Evolutionary conservation across 2,797 vertebrate genomes (phyloP).

Genomic region (Trachops cirrhosus): DNA sequence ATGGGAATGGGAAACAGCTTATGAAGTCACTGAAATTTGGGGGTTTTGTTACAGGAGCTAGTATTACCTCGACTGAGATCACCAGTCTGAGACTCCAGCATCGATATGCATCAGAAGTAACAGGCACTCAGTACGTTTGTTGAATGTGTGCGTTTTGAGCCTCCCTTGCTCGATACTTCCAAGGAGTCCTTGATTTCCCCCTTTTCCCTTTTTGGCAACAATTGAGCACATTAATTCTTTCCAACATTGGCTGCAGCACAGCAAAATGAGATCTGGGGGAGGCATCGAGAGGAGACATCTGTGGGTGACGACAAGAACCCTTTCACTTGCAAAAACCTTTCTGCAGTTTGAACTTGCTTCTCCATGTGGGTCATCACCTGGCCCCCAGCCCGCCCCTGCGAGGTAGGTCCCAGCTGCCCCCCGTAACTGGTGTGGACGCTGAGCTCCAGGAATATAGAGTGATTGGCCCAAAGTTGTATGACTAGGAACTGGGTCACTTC

Average conservation of each 20-base stretch:
- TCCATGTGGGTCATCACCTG: not conserved
- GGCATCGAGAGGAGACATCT: not conserved
- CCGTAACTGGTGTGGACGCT: not conserved
- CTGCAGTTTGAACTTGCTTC: not conserved
- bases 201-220: not conserved
- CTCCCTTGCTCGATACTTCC: not conserved
- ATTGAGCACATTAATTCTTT: not conserved
- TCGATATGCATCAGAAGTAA: not conserved
- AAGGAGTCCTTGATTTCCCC: not conserved
- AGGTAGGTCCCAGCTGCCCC: not conserved
- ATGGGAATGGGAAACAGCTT: no score
- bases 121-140: not conserved
- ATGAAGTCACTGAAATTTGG: not conserved
- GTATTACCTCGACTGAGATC: accelerated
- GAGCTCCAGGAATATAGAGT: not conserved
- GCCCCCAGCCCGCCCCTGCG: not conserved
- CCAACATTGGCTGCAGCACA: not conserved
- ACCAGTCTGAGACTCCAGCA: not conserved
- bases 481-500: not conserved
- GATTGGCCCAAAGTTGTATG: no score
- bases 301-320: not conserved
- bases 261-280: not conserved
- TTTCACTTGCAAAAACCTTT: not conserved
- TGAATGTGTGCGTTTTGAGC: no score
- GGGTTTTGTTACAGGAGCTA: not conserved